These are phyloP conservation scores for Hippocampus kuda DNA, from an alignment of 2,797 vertebrate genomes.

Conservation along the genomic window DNA sequence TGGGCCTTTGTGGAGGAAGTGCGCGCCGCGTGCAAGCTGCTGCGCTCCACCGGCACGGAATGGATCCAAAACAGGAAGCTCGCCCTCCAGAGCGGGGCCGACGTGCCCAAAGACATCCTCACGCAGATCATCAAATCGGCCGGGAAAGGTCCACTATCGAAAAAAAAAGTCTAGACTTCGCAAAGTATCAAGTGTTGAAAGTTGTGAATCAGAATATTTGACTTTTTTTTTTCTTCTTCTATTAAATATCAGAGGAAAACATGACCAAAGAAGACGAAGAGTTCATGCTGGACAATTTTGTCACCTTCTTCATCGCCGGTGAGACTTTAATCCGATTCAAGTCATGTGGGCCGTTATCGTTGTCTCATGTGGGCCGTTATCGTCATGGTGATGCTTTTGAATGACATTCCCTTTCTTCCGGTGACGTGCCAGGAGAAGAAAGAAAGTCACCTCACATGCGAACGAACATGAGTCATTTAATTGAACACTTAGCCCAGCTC, in stretches of 20 bases:
- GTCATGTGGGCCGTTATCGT: no score
- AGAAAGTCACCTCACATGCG: no score
- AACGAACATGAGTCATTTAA: no score
- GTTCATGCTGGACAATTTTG: slow-evolving; percentile 82
- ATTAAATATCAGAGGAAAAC: slow-evolving; percentile 61
- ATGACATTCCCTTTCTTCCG: no score
- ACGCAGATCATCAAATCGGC: slow-evolving; percentile 78
- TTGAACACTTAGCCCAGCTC: no score
- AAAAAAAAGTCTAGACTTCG: no score
- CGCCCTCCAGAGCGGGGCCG: slow-evolving; percentile 69
- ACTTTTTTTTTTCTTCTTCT: not conserved
- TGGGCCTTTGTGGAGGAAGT: slow-evolving; percentile 63
- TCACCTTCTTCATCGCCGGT: slow-evolving; percentile 90
- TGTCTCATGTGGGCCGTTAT: no score
- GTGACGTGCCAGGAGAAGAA: no score
- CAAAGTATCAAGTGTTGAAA: not conserved
- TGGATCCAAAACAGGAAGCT: slow-evolving; percentile 71
- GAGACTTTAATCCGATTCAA: no score
- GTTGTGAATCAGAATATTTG: not conserved
- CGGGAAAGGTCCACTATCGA: slow-evolving; percentile 36
- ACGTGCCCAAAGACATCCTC: slow-evolving; percentile 76
- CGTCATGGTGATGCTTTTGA: no score
- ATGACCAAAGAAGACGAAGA: slow-evolving; percentile 69
- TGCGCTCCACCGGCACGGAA: slow-evolving; percentile 72
- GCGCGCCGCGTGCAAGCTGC: slow-evolving; percentile 63